Evolutionary conservation across 2,888 invertebrate species (phyloP).

Genomic region (Platerodrilus igneus): DNA sequence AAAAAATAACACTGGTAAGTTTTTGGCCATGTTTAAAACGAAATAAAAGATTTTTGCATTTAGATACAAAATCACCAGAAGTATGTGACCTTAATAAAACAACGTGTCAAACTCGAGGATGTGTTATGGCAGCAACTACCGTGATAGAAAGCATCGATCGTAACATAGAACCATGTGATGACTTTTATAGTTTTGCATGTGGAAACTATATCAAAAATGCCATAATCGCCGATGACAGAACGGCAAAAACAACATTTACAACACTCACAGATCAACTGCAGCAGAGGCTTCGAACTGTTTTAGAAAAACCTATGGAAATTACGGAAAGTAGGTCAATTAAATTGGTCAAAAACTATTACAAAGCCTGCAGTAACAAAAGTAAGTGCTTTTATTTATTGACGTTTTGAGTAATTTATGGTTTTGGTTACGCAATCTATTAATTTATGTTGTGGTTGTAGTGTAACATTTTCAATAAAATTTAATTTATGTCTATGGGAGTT

Average conservation of each 20-base stretch:
- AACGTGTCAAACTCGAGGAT: conserved; percentile 59
- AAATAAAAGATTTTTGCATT: no score
- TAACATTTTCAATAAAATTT: no score
- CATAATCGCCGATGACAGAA: conserved; percentile 70
- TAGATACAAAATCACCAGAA: no score
- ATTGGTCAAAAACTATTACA: conserved; percentile 46
- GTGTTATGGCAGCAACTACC: conserved; percentile 68
- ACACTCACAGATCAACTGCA: conserved; percentile 47
- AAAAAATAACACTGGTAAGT: no score
- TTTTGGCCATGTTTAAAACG: no score
- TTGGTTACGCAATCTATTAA: no score
- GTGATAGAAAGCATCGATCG: conserved; percentile 61
- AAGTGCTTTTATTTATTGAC: conserved; percentile 2
- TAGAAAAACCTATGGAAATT: conserved; percentile 42
- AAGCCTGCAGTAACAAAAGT: conserved; percentile 46
- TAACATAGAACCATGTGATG: conserved; percentile 67
- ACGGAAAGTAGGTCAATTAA: conserved; percentile 47
- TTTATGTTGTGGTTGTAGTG: no score
- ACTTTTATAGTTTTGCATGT: conserved; percentile 71
- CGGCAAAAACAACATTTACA: conserved; percentile 50
- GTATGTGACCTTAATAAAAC: no score
- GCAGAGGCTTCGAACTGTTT: conserved; percentile 43
- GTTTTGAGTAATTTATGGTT: conserved; percentile 6
- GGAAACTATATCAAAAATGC: conserved; percentile 62
- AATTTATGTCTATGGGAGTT: no score